Base-by-base conservation (phyloP, 2,888 invertebrate genomes). In the Herminia tarsipennalis region DNA sequence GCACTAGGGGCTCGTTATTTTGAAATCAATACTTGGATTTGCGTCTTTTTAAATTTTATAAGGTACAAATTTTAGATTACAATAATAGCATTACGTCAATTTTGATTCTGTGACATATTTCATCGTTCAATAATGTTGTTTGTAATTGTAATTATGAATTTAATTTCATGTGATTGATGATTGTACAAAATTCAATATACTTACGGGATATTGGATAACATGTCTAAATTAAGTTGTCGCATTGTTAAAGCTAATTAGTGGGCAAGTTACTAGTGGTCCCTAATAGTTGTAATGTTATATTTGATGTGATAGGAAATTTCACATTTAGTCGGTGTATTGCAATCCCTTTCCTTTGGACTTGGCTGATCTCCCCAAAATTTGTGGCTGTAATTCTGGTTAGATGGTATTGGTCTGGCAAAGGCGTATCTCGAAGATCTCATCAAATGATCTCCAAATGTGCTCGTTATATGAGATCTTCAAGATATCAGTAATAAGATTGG, bases 1-100 rank as follows among this genome's bases (percentile, higher is more conserved):
- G 73, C 76, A 78, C 63, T 66, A 62, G 55, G 75, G 55, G 55
- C 70, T 71, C 70, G 75, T 62, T 67, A 75, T 72, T 76, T 61
- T 60, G 69, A 66, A 76, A 76, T 72, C 77, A 76, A 75, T 73
- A 60, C 67, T 62, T 68, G 68, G 73, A 78, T 79, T 81, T 79
- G 74, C 73, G 81, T 78, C 70, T 78, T 74, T 77, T 70, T 73
- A 78, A 79, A 76, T 76, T 69, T 70, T 54, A 61, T 77, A 85
- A 83, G 86, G 88, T 88, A 88, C 86, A 84, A 78, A 76, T 65
- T 67, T 76, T 83, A 81, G 81, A 86, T 86, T 83, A 88, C 83
- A 81, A 67, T 70, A 68, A 68, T 59, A 45, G 39, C 37, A 57
- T 67, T 34, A 56, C 67, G 81, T 85, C 78, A 81, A 78, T 83